Evolutionary conservation across 1,140 invertebrate species (phyloP).

Genomic region (Rhagoletis pomonella): DNA sequence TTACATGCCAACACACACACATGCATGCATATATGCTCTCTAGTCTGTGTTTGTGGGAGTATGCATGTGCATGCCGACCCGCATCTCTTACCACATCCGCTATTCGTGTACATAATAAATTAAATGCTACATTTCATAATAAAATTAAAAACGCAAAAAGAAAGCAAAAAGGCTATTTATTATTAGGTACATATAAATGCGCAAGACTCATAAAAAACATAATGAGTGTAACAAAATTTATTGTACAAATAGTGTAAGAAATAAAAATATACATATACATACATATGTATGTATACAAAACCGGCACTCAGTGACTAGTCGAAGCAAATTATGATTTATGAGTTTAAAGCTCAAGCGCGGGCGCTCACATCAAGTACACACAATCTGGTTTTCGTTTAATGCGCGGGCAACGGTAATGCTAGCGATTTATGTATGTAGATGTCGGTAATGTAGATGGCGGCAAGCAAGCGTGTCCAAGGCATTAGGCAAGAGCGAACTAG

Average conservation of each 20-base stretch:
- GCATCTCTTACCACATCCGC: constrained; percentile 51
- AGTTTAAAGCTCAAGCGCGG: constrained; percentile 25
- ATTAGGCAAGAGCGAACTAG: constrained; percentile 12
- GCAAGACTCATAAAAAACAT: constrained; percentile 16
- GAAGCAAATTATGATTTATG: constrained; percentile 51
- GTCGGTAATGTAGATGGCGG: not conserved
- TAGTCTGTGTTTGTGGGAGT: not conserved
- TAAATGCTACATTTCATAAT: constrained; percentile 49
- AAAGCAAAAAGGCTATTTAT: constrained; percentile 11
- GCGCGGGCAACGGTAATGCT: constrained; percentile 4
- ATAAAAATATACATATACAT: not conserved
- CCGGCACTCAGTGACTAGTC: constrained; percentile 4
- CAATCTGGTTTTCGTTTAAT: not conserved
- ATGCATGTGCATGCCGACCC: not conserved
- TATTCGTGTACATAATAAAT: constrained; percentile 53
- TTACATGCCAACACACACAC: not conserved
- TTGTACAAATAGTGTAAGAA: constrained; percentile 19
- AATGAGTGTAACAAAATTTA: constrained; percentile 46
- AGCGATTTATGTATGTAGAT: not conserved
- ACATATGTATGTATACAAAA: not conserved
- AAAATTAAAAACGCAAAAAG: constrained; percentile 33
- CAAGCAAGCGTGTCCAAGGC: constrained; percentile 20
- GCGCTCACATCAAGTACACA: constrained; percentile 26
- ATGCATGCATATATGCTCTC: not conserved
- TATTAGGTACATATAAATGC: not conserved